A percentile compares a stretch with the other conserved stretches of the same genome.
phyloP scores from a whole-genome alignment of 2,888 invertebrate genomes.

The Trichacis sp. region DNA sequence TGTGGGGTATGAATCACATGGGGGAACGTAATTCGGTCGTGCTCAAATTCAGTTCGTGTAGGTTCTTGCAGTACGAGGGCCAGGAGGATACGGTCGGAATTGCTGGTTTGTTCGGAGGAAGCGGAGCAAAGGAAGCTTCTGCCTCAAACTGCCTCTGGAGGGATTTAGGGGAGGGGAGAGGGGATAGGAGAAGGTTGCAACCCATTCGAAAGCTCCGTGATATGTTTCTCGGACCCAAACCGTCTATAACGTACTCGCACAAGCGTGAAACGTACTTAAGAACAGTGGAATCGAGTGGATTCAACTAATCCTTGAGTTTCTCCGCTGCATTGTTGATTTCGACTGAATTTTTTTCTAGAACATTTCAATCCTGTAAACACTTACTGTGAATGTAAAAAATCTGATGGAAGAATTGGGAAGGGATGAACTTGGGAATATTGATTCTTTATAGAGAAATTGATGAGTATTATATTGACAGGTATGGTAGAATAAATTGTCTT shows the following conservation, averaged over 20 bases:
- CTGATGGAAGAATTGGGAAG: no score
- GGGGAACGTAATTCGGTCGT: conserved; percentile 42
- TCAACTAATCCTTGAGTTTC: neutral
- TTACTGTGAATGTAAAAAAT: no score
- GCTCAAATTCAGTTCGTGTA: conserved; percentile 48
- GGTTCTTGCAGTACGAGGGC: conserved; percentile 41
- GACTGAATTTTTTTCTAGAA: no score
- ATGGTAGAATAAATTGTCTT: no score
- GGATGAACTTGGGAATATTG: no score
- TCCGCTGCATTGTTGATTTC: neutral
- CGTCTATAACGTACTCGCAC: conserved; percentile 39
- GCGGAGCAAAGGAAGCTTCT: conserved; percentile 57
- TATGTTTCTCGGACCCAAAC: conserved; percentile 56
- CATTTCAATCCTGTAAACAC: no score
- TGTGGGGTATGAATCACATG: neutral
- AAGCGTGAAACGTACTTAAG: conserved; percentile 39
- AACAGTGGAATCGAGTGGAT: conserved; percentile 19
- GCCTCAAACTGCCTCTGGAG: conserved; percentile 48
- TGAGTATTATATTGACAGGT: no score
- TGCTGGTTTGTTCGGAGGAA: conserved; percentile 51
- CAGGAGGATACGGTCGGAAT: conserved; percentile 49
- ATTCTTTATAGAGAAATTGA: no score
- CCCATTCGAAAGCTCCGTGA: conserved; percentile 56
- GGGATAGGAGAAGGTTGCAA: conserved; percentile 50
- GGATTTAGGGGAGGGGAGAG: conserved; percentile 28